Conservation (phyloP, 1,140 invertebrate species). For the Leptinotarsa texana region DNA sequence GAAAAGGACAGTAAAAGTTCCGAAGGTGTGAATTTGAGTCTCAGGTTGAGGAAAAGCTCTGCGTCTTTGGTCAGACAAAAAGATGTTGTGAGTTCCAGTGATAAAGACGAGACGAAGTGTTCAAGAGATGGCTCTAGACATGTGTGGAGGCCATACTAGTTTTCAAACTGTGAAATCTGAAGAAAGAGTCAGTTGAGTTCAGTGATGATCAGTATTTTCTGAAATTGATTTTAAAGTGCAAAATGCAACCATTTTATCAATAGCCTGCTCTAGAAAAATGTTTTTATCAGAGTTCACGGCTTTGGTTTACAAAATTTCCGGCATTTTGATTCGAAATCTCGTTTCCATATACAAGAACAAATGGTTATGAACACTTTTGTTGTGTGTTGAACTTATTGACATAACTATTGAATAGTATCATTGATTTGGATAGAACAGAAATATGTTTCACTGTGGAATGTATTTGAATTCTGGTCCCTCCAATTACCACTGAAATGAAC, state of each 20-base stretch:
- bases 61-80: constrained; percentile 51
- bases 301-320: no score
- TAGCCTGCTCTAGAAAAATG: neutral
- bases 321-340: no score
- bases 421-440: no score
- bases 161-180: neutral
- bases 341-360: no score
- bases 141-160: constrained; percentile 66
- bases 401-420: no score
- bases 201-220: neutral
- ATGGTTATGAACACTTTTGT: no score
- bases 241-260: neutral
- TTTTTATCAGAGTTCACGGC: neutral
- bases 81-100: constrained; percentile 54
- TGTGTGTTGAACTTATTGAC: no score
- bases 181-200: neutral
- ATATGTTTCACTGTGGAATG: no score
- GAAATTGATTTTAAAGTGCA: neutral
- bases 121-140: constrained; percentile 53
- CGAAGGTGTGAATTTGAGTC: constrained; percentile 50
- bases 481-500: no score
- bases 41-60: constrained; percentile 47
- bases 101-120: constrained; percentile 50
- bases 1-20: constrained; percentile 30
- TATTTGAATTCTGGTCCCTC: no score